A percentile compares a stretch with the other conserved stretches of the same genome.
Evolutionary conservation across 2,113 vertebrate species (phyloP).

Genomic region (Holacanthus passer): DNA sequence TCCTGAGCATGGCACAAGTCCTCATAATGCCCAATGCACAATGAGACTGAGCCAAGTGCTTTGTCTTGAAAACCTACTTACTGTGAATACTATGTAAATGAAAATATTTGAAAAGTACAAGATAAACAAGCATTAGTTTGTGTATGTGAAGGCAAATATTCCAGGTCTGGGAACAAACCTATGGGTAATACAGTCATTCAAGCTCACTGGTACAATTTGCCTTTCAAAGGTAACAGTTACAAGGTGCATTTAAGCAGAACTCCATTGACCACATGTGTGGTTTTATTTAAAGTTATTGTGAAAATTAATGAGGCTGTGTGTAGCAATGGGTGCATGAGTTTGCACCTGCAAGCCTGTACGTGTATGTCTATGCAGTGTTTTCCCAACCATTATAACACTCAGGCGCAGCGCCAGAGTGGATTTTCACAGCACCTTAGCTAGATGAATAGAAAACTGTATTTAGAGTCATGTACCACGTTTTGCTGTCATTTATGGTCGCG

Average conservation of each 20-base stretch:
- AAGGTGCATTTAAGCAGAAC: not conserved
- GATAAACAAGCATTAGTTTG: not conserved
- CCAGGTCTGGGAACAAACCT: not conserved
- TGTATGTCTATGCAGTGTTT: not conserved
- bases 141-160: conserved; percentile 30
- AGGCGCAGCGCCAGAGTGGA: too few relatives aligned
- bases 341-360: not conserved
- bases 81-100: not conserved
- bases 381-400: too few relatives aligned
- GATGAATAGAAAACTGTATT: too few relatives aligned
- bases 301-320: conserved; percentile 30
- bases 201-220: conserved; percentile 3
- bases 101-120: conserved; percentile 7
- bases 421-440: too few relatives aligned
- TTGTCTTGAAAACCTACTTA: not conserved
- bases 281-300: conserved; percentile 24
- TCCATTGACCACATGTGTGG: not conserved
- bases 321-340: conserved; percentile 18
- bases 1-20: too few relatives aligned
- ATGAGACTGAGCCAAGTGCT: not conserved
- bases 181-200: not conserved
- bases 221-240: conserved; percentile 3
- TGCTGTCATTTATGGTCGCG: too few relatives aligned
- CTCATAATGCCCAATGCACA: not conserved
- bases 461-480: too few relatives aligned